phyloP scores from a whole-genome alignment of 2,797 vertebrate genomes.

The Valencia hispanica region DNA sequence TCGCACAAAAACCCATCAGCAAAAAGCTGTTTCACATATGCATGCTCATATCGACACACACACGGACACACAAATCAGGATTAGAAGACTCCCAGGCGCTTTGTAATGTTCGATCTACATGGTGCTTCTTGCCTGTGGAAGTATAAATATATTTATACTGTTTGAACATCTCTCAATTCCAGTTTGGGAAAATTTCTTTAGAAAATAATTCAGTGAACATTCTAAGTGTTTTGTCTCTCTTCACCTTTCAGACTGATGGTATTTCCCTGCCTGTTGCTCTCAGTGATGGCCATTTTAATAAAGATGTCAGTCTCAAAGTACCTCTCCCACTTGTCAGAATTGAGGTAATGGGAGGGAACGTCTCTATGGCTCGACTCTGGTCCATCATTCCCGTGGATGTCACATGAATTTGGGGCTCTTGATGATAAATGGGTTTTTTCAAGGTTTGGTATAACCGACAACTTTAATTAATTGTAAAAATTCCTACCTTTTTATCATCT shows the following conservation, averaged over 20 bases:
- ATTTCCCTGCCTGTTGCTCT: background rate
- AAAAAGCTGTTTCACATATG: constrained; percentile 52
- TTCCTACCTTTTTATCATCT: background rate
- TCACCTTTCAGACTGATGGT: background rate
- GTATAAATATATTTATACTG: constrained; percentile 25
- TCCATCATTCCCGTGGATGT: background rate
- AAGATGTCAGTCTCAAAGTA: constrained; percentile 41
- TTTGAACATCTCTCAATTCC: constrained; percentile 24
- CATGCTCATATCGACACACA: constrained; percentile 44
- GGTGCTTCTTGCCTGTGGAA: constrained; percentile 6
- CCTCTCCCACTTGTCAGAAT: constrained; percentile 17
- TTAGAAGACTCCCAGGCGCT: constrained; percentile 8
- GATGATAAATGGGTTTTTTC: background rate
- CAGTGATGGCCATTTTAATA: constrained; percentile 27
- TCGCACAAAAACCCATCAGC: constrained; percentile 62
- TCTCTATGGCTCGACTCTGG: constrained; percentile 14
- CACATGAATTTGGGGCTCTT: background rate
- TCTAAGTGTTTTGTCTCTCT: background rate
- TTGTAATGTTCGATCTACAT: background rate
- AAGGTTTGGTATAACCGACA: background rate
- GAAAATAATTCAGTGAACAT: constrained; percentile 9
- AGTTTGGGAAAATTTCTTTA: constrained; percentile 10
- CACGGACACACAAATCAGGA: constrained; percentile 17
- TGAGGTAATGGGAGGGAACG: constrained; percentile 34
- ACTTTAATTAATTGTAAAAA: background rate